Base-by-base conservation (phyloP, 2,113 vertebrate species). In the Thamnophis sirtalis region DNA sequence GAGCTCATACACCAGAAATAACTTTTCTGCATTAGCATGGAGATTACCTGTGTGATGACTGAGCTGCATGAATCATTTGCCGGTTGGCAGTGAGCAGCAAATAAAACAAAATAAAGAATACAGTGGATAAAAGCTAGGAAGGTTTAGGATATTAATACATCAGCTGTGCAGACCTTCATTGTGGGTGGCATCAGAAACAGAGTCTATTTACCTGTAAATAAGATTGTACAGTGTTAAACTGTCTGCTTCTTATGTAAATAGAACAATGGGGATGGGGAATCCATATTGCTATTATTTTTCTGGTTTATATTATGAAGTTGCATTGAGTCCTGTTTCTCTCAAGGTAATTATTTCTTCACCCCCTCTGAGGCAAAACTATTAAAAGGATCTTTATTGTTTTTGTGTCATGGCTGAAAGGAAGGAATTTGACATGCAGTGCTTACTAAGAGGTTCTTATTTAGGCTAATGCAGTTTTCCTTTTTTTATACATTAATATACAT, bases 371-470 rank as follows among this genome's bases (percentile, higher is more conserved):
- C 84, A 94, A 54, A 94, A 87, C 90, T 92, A 92, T 95, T 95
- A 96, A 88, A 33, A 58, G 93, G 90, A 95, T 90, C 88, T 96
- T 90, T 93, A 94, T 93, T 96, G 94, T 89, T 96, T 95, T 89
- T 89, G 80, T 96, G 92, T 94, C 90, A 90, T 55, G 51, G 91
- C 93, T 95, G 58, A 19, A 92, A 92, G 93, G 93, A 95, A 93
- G 94, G 73, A 89, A 89, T 91, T 91, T 95, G 43, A 89, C 91
- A 92, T 60, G 88, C 85, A 49, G 90, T 54, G 92, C 88, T 96
- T 93, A 94, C 91, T 93, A 96, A 92, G 85, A 93, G 22, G 53
- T 2, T 91, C 89, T 38, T 19, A 88, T 89, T 93, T 1, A 38
- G 48, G 85, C 92, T 93, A 89, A 38, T 54, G 24, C 26, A 17